phyloP scores from a whole-genome alignment of 1,140 invertebrate species.

The Diuraphis noxia region DNA sequence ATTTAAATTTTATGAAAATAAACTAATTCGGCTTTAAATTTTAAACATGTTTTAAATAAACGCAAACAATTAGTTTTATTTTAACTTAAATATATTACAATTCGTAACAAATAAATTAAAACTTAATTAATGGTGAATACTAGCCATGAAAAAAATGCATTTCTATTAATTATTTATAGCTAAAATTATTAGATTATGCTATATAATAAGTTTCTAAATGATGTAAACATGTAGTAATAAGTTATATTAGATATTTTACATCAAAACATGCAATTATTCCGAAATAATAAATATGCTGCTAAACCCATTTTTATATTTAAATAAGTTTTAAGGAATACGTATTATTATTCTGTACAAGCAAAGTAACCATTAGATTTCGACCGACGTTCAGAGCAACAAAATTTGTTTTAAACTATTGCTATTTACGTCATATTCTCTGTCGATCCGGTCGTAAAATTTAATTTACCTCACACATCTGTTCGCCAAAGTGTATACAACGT shows the following conservation, averaged over 20 bases:
- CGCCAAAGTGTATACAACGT: background rate
- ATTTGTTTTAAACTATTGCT: conserved; percentile 25
- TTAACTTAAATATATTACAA: background rate
- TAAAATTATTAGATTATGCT: background rate
- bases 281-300: background rate
- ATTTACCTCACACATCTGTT: conserved; percentile 39
- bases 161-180: background rate
- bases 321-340: background rate
- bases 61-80: background rate
- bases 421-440: conserved; percentile 11
- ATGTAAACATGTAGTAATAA: background rate
- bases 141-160: background rate
- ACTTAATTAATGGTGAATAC: background rate
- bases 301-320: background rate
- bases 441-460: conserved; percentile 23
- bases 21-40: background rate
- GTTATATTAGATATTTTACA: background rate
- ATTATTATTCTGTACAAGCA: background rate
- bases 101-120: background rate
- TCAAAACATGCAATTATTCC: background rate
- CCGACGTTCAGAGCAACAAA: background rate
- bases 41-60: background rate
- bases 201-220: background rate
- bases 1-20: background rate
- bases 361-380: background rate